phyloP scores from a whole-genome alignment of 2,113 vertebrate genomes.

The Nothocercus nigrocapillus region DNA sequence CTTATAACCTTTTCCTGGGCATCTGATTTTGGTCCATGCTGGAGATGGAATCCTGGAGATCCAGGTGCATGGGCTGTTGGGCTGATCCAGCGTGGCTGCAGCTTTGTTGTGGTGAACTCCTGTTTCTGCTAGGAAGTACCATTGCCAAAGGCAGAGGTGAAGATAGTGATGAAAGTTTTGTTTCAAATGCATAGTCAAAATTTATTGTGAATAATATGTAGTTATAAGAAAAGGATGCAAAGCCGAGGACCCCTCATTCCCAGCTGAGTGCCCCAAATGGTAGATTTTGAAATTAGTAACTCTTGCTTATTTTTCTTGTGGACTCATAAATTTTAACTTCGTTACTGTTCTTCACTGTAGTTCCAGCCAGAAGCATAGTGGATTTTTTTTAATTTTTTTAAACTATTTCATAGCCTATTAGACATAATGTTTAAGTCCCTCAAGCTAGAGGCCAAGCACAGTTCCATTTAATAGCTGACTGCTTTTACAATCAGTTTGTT shows the following conservation, averaged over 20 bases:
- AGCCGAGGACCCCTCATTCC: not conserved
- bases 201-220: not conserved
- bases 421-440: not conserved
- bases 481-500: not conserved
- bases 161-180: not conserved
- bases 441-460: not conserved
- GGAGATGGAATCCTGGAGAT: not conserved
- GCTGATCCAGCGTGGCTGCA: not conserved
- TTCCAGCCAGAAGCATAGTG: not conserved
- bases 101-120: not conserved
- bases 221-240: not conserved
- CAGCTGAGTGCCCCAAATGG: not conserved
- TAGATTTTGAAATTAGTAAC: not conserved
- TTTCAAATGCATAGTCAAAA: not conserved
- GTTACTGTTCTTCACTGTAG: not conserved
- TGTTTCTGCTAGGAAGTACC: not conserved
- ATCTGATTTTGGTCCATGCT: not conserved
- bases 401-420: not conserved
- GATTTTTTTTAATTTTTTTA: not conserved
- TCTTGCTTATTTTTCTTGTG: not conserved
- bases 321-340: not conserved
- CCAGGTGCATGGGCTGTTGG: not conserved
- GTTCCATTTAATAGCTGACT: not conserved
- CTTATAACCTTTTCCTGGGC: not conserved
- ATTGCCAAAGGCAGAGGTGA: not conserved